Evolutionary conservation across 1,140 invertebrate genomes (phyloP).

Genomic region (Leguminivora glycinivorella): DNA sequence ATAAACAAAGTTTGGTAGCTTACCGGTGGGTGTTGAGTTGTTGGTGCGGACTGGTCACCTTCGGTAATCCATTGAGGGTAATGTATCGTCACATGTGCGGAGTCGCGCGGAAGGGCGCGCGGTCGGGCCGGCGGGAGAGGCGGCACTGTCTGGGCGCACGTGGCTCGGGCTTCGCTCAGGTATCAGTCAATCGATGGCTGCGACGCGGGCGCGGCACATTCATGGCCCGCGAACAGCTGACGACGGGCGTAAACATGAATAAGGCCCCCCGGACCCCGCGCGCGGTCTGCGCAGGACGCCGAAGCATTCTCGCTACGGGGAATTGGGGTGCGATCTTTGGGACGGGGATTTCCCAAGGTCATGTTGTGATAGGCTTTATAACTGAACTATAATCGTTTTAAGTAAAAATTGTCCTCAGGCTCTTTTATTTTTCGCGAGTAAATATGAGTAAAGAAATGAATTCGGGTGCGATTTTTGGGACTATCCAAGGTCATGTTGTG

Average conservation of each 20-base stretch:
- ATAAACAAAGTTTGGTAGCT: conserved; percentile 34
- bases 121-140: conserved; percentile 50
- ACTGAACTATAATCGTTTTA: too few relatives aligned
- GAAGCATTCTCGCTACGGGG: not conserved
- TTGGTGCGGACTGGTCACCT: conserved; percentile 56
- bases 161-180: conserved; percentile 44
- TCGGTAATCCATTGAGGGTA: conserved; percentile 63
- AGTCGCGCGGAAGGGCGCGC: conserved; percentile 55
- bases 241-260: conserved; percentile 74
- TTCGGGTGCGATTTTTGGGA: too few relatives aligned
- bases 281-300: conserved; percentile 19
- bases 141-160: conserved; percentile 44
- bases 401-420: too few relatives aligned
- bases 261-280: conserved; percentile 36
- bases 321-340: conserved; percentile 6
- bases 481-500: too few relatives aligned
- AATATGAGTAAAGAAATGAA: too few relatives aligned
- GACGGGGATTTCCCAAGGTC: not conserved
- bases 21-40: conserved; percentile 45
- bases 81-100: conserved; percentile 39
- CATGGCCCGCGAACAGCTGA: conserved; percentile 72
- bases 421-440: too few relatives aligned
- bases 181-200: conserved; percentile 70
- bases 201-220: conserved; percentile 68
- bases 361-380: not conserved